These are phyloP conservation scores for Athene noctua DNA, from an alignment of 2,113 vertebrate species.

Conservation along the genomic window DNA sequence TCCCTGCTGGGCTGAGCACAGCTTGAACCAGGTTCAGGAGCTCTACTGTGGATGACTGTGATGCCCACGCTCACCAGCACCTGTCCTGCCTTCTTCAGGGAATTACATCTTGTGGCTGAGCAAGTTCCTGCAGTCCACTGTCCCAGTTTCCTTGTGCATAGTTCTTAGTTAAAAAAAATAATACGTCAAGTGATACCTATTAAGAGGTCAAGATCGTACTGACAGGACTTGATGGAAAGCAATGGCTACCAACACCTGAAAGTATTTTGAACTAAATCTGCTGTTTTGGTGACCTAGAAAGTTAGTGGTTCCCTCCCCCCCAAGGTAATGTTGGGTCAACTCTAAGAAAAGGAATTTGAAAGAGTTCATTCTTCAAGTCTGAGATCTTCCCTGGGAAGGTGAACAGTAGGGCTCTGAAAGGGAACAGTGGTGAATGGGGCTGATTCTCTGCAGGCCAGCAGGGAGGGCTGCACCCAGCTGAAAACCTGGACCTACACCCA, in stretches of 20 bases:
- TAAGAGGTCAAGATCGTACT: conserved; percentile 11
- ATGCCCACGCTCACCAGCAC: neutral
- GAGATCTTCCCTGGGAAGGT: conserved; percentile 55
- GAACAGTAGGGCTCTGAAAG: conserved; percentile 62
- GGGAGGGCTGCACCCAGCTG: neutral
- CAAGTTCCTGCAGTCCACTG: conserved; percentile 1
- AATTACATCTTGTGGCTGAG: neutral
- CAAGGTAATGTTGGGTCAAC: conserved; percentile 51
- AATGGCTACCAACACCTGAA: neutral
- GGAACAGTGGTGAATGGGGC: conserved; percentile 69
- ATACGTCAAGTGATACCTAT: neutral
- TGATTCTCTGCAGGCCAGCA: conserved; percentile 44
- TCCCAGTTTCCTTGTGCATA: neutral
- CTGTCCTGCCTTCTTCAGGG: neutral
- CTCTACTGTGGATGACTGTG: neutral
- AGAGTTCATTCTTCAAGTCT: conserved; percentile 72
- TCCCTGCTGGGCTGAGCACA: neutral
- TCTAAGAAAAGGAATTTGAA: conserved; percentile 72
- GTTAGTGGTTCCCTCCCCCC: no score
- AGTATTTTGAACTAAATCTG: neutral
- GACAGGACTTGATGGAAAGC: neutral
- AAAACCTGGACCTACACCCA: neutral
- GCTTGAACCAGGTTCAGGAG: neutral
- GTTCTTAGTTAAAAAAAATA: conserved; percentile 32
- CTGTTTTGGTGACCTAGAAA: conserved; percentile 45